Base-by-base conservation (phyloP, 2,888 invertebrate species). In the Morpho achilles region DNA sequence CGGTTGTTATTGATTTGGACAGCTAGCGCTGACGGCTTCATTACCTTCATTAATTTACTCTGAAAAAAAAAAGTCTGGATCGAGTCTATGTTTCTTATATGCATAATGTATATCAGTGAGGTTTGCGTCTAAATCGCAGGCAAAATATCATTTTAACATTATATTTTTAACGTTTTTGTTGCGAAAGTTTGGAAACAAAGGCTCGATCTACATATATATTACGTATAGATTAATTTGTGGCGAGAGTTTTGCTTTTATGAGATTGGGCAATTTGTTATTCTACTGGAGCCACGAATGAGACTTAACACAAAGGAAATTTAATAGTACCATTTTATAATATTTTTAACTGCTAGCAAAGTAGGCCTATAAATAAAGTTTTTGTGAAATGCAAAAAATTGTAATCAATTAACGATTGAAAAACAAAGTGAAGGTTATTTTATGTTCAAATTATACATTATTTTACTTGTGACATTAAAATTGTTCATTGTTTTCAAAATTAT, bases 191-290 rank as follows among this genome's bases (percentile, higher is more conserved):
- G 67, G 81, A 83, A 76, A 76, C 80, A 79, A 79, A 82, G 73
- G 78, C 87, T 83, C 87, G 82, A 84, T 84, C 80, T 70, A 32
- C 32, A 32, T 32, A 32, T 32, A 62, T 73, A 74, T 79, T 72
- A 69, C 75, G 75, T 83, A 84, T 83, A 84, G 81, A 80, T 80
- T 83, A 79, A 80, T 82, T 82, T 80, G 85, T 81, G 84, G 85
- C 84, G 82, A 85, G 76, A 83, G 76, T 79, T 83, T 79, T 83
- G 86, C 83, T 87, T 87, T 84, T 81, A 80, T 5, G 67, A 69
- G 72, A 69, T 72, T 64, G 68, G 69, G 72, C 70, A 67, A 66
- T 54, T 63, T 64, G 67, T 59, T 56, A 32, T 53, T 40, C 39
- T 53, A 42, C 42, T 9, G 10, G 32, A 48, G 45, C 49, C 22